Conservation (phyloP, 2,888 invertebrate genomes). For the Drosophila austrosaltans region DNA sequence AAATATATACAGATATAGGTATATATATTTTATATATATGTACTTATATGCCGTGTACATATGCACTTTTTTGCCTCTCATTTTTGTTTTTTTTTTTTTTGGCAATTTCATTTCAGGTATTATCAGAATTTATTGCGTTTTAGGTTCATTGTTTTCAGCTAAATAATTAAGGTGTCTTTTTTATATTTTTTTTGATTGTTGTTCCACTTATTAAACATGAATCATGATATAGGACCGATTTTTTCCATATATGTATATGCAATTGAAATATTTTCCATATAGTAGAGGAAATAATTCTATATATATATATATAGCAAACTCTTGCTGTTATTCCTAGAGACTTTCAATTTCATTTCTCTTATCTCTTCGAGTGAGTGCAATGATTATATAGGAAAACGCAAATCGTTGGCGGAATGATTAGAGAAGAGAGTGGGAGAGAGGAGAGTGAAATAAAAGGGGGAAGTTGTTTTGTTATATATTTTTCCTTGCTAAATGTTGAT, state of each 20-base stretch:
- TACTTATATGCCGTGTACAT: conserved; percentile 19
- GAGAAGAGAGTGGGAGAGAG: not conserved
- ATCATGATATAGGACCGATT: not conserved
- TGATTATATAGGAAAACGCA: conserved; percentile 5
- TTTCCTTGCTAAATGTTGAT: conserved; percentile 1
- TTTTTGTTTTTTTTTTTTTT: conserved; percentile 25
- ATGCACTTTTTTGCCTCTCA: conserved; percentile 10
- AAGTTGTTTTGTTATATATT: not conserved
- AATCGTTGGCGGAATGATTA: not conserved
- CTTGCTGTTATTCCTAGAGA: not conserved
- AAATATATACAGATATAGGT: conserved; percentile 16
- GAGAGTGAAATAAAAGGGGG: not conserved
- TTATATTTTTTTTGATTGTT: not conserved
- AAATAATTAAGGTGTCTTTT: conserved; percentile 20
- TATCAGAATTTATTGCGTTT: conserved; percentile 63
- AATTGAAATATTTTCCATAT: not conserved
- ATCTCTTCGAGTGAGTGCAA: not conserved
- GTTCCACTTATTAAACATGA: conserved; percentile 7
- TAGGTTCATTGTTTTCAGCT: conserved; percentile 53
- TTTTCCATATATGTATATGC: not conserved
- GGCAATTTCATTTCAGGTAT: conserved; percentile 42
- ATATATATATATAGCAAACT: not conserved
- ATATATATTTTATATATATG: conserved; percentile 33
- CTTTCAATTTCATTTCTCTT: conserved; percentile 8
- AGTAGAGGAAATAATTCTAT: not conserved